Base-by-base conservation (phyloP, 2,113 vertebrate species). In the Microtus montanus region DNA sequence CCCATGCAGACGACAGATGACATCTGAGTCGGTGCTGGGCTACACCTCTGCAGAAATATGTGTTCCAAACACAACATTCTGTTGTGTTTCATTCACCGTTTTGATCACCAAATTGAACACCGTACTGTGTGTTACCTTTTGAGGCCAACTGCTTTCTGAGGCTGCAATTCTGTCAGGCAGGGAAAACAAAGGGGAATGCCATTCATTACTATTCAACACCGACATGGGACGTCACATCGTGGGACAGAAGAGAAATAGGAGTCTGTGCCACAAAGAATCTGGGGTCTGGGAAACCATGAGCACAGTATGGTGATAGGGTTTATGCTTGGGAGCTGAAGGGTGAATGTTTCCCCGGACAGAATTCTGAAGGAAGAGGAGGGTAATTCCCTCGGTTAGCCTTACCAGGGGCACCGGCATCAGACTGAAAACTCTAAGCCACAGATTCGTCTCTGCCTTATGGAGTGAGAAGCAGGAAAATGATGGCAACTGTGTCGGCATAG, bases 71-170 rank as follows among this genome's bases (percentile, higher is more conserved):
- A 70, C n/a, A 33, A 13, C 1, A 0, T 49, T 75, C 15, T 4
- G 0, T 35, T n/a, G 38, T 58, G 41, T 70, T 75, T 54, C 28
- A 22, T 44, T 78, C 74, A 78, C 22, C 41, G 15, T 38, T 92
- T 88, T 49, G 88, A 71, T 93, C 38, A 44, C n/a, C 49, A 75
- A 90, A 75, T 41, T 2, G 1, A 84, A 79, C 6, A 64, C 77
- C 88, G 58, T 11, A 6, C 22, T 66, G 89, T 92, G 64, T 88
- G 64, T 90, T 19, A 80, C n/a, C 64, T 90, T 91, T 87, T 47
- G n/a, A 24, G 49, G 41, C 30, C 70, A 49, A 11, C 17, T 80
- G 33, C 84, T 79, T 3, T 22, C 8, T 26, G n/a, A 14, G 5
- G 2, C 66, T n/a, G 19, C 30, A 15, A 11, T n/a, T 74, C 85